Percentiles rank a stretch among this genome's conserved stretches.
Evolutionary conservation across 2,888 invertebrate genomes (phyloP).

Genomic region (Cantharis rustica): DNA sequence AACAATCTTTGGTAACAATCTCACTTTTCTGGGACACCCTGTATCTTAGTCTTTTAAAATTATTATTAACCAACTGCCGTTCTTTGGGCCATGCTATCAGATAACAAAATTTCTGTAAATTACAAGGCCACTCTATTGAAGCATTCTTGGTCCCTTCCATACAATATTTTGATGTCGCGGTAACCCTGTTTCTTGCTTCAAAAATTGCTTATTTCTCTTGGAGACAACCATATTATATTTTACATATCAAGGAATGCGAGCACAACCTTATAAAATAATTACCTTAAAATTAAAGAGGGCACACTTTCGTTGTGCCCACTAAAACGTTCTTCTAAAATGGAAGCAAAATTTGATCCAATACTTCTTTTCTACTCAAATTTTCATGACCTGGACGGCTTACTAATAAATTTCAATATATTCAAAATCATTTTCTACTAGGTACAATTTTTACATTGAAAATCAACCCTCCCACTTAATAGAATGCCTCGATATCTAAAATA

Average conservation of each 20-base stretch:
- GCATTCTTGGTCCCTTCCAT: conserved; percentile 43
- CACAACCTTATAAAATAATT: not conserved
- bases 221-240: not conserved
- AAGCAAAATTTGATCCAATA: not conserved
- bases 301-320: conserved; percentile 9
- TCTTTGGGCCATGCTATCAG: not conserved
- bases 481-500: not conserved
- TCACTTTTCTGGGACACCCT: not conserved
- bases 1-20: not conserved
- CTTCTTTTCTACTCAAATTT: not conserved
- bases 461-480: not conserved
- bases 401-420: not conserved
- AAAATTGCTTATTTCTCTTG: not conserved
- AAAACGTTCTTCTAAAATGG: not conserved
- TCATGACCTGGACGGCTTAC: not conserved
- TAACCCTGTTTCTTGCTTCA: not conserved
- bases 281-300: not conserved
- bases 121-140: conserved; percentile 43
- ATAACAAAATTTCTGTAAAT: not conserved
- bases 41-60: not conserved
- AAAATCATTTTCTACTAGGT: not conserved
- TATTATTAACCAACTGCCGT: not conserved
- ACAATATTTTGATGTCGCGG: conserved; percentile 4
- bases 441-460: not conserved
- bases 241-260: not conserved